Base-by-base conservation (phyloP, 2,797 vertebrate species). In the Platyrinchus mystaceus region DNA sequence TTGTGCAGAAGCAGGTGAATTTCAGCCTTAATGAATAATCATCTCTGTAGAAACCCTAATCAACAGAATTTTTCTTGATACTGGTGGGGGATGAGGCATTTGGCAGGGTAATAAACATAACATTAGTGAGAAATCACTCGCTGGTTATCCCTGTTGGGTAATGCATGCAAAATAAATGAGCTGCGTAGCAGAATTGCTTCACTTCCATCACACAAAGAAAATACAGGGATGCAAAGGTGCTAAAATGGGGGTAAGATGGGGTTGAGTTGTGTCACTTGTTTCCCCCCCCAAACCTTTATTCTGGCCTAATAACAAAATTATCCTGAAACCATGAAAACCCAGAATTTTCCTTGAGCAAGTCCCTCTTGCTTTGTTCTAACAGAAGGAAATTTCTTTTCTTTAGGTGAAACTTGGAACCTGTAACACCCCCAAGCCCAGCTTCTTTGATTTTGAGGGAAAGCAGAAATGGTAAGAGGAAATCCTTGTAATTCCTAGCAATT, bases 381-480 rank as follows among this genome's bases (percentile, higher is more conserved):
- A n/a, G 44, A 78, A 58, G 63, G 14, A 80, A 41, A 85, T 80
- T 53, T 67, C 7, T 56, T 93, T 76, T 96, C 93, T 91, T 89
- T 97, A 99, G 99, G 99, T 98, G 69, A 99, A 99, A 98, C 98
- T 98, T 96, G 99, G 99, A 95, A 98, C 98, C 93, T 99, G 99
- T 96, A 99, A 99, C 92, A 98, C 98, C 92, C 88, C 98, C 83
- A 99, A 99, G 96, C 99, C 99, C 84, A 98, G 98, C 64, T 99
- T 99, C 97, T 99, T 99, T 95, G 99, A 99, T 97, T 99, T 99
- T 98, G 99, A 99, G 98, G 99, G 99, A 93, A 99, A 99, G 91
- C 98, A 99, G 92, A 99, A 99, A 98, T 99, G 99, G 99, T 99
- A 98, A 97, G 99, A 92, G 60, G 70, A 93, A 93, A 95, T 95